Conservation (phyloP, 1,140 invertebrate genomes). For the Nylanderia fulva region DNA sequence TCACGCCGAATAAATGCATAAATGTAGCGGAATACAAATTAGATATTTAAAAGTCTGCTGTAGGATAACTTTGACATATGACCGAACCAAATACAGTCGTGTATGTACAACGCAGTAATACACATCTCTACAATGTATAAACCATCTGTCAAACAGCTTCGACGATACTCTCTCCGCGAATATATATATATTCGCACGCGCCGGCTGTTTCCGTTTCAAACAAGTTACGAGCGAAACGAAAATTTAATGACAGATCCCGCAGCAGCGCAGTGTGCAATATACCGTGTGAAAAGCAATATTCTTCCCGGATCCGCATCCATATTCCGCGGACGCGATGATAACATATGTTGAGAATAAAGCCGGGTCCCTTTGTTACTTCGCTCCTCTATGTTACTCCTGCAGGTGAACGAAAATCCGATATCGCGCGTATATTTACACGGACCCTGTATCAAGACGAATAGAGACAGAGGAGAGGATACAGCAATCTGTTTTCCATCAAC, state of each 20-base stretch:
- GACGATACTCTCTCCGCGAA: slow-evolving; percentile 20
- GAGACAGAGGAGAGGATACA: not conserved
- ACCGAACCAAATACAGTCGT: not conserved
- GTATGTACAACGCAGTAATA: no score
- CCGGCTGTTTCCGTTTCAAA: slow-evolving; percentile 41
- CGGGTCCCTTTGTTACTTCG: slow-evolving; percentile 20
- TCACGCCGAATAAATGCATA: not conserved
- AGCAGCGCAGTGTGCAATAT: not conserved
- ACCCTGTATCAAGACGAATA: not conserved
- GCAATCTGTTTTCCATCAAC: slow-evolving; percentile 7
- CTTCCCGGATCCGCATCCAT: slow-evolving; percentile 34
- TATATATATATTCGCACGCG: not conserved
- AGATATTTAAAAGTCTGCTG: not conserved
- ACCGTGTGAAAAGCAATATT: slow-evolving; percentile 48
- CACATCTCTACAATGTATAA: not conserved
- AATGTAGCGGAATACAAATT: not conserved
- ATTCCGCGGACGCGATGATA: slow-evolving; percentile 4
- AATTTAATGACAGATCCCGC: slow-evolving; percentile 43
- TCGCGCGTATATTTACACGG: slow-evolving; percentile 9
- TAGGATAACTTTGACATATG: not conserved
- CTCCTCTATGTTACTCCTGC: not conserved
- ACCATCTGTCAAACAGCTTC: slow-evolving; percentile 42
- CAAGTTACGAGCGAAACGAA: slow-evolving; percentile 42
- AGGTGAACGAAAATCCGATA: slow-evolving; percentile 47
- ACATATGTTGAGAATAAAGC: slow-evolving; percentile 11